Percentiles rank a stretch among this genome's conserved stretches.
These are phyloP conservation scores for Glareola pratincola DNA, from an alignment of 2,113 vertebrate genomes.

Conservation along the genomic window DNA sequence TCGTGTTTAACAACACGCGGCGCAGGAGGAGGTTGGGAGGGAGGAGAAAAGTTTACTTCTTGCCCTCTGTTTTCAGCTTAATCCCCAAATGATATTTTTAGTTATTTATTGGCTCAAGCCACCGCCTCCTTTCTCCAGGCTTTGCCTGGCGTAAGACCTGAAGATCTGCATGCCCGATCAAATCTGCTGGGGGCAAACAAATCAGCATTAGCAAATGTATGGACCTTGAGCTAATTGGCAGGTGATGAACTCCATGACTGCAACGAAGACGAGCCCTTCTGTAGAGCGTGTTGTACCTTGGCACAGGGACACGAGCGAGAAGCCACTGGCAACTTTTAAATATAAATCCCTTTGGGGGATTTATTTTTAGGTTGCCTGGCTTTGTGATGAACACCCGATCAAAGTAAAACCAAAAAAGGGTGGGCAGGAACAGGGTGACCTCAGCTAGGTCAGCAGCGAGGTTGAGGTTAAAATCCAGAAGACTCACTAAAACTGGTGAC, in stretches of 20 bases:
- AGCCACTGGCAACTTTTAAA: neutral
- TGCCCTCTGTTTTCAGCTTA: neutral
- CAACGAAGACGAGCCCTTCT: neutral
- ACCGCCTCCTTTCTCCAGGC: neutral
- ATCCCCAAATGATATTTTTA: neutral
- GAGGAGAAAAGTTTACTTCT: neutral
- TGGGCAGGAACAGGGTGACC: conserved; percentile 27
- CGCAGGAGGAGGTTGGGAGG: neutral
- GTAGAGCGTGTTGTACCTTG: neutral
- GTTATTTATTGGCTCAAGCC: neutral
- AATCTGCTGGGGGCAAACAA: conserved; percentile 3
- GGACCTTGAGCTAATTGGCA: conserved; percentile 11
- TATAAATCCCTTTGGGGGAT: neutral
- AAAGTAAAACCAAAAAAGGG: neutral
- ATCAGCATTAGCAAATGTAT: neutral
- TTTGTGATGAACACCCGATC: neutral
- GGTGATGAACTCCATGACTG: neutral
- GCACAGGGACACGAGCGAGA: neutral
- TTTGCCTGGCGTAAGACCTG: neutral
- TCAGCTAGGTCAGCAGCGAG: neutral
- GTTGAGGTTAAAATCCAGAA: neutral
- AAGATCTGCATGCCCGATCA: conserved; percentile 3
- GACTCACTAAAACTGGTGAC: neutral
- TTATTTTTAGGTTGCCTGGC: conserved; percentile 19
- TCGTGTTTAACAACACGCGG: fast-evolving